Percentiles rank a stretch among this genome's conserved stretches.
Evolutionary conservation across 2,113 vertebrate species (phyloP).

Genomic region (Seriola dumerili): DNA sequence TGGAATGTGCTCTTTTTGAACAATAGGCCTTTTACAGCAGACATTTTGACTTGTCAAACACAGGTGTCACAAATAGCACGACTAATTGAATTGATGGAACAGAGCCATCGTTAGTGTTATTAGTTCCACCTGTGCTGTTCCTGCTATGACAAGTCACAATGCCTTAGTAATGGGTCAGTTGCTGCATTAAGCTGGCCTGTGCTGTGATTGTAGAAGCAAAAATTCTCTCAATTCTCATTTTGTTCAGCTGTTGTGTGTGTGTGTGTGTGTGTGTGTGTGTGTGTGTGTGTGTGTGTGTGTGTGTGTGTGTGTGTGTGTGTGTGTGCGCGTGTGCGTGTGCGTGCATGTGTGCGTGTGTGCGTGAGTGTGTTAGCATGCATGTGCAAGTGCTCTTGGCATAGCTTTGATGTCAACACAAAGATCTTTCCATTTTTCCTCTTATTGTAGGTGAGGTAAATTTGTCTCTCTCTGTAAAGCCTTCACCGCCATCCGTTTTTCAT

Average conservation of each 20-base stretch:
- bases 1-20: not conserved
- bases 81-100: too few species aligned
- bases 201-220: not conserved
- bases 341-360: constrained; percentile 6
- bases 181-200: too few species aligned
- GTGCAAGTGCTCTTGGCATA: not conserved
- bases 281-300: not conserved
- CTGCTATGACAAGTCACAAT: too few species aligned
- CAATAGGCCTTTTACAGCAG: too few species aligned
- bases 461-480: constrained; percentile 26
- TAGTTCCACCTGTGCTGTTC: too few species aligned
- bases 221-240: constrained; percentile 1
- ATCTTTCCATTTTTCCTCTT: constrained; percentile 62
- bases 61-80: too few species aligned
- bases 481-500: constrained; percentile 41
- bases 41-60: too few species aligned
- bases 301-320: not conserved
- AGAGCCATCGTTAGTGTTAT: too few species aligned
- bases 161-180: too few species aligned
- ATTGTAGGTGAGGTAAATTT: constrained; percentile 25
- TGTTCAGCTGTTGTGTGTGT: not conserved
- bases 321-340: not conserved
- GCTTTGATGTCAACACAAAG: constrained; percentile 71
- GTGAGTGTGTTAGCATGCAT: not conserved
- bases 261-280: constrained; percentile 1